Base-by-base conservation (phyloP, 2,888 invertebrate species). In the Scaptomyza polygonia region DNA sequence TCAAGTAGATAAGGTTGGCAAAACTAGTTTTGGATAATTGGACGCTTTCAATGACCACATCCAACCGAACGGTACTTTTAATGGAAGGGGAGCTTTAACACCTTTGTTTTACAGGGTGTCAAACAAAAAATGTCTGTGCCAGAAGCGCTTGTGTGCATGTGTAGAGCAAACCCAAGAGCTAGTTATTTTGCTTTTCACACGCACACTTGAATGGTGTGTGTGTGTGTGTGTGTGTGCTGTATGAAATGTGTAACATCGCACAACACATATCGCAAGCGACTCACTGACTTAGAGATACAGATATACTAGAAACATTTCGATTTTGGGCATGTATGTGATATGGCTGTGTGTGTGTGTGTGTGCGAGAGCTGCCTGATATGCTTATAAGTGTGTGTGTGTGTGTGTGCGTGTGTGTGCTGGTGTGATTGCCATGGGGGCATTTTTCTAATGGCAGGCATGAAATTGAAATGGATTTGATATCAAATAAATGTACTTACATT, bases 221-320 rank as follows among this genome's bases (percentile, higher is more conserved):
- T 25, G 25, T 25, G 77, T 72, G 48, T 57, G 44, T 36, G 77
- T 83, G 25, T 25, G 25, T 25, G 77, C 77, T 59, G 65, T 79
- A 83, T 85, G 86, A 79, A 79, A 79, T 72, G 83, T 86, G 83
- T 86, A 81, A 81, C 84, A 80, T 65, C 63, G 29, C 57, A 58
- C 57, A 61, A 54, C 61, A 61, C 74, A 65, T 57, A 72, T 57
- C 61, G 66, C 49, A 67, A 65, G 54, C 61, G 51, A 55, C 74
- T 64, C 73, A 77, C 80, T 47, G 57, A 77, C 52, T 67, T 64
- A 61, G 16, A 29, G 47, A 67, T 57, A 66, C 70, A 67, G 44
- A 65, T 67, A 74, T 55, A 58, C 47, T 68, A 61, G 55, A 72
- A 70, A 56, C 51, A 69, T 72, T 77, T 77, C 49, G 63, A 73